Evolutionary conservation across 2,888 invertebrate species (phyloP), one percentile per base, ranked within the genome.

Genomic region (Synanthedon myopaeformis): DNA sequence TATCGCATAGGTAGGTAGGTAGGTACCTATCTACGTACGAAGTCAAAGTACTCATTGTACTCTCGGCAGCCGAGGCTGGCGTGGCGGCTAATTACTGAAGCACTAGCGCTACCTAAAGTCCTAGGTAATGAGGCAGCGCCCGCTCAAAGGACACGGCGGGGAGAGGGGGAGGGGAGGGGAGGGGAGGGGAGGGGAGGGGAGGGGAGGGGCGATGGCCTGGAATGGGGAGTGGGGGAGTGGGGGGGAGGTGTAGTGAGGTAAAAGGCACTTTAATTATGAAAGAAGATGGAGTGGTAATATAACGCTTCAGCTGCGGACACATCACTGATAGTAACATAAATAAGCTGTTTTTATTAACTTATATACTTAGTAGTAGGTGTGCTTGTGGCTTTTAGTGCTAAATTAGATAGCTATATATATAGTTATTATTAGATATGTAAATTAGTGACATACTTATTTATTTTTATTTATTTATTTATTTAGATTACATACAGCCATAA

Each of bases 181-280:
- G 56, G 58, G 61, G 57, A 54, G 58, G 61, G 61, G 61, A 60
- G 61, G n/a, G 55, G 23, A 1, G 23, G 1, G 54, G 58, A 55
- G 56, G 58, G 61, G 57, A 54, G 64, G 62, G n/a, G n/a, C n/a
- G n/a, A 42, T 28, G 54, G 45, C 11, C 49, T 51, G 52, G 56
- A 14, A 52, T 51, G 57, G 59, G 59, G 50, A 41, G 49, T 57
- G 53, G 53, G 56, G 55, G 23, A 1, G 23, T 5, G 54, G 58
- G 55, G 56, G 58, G 61, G 57, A 54, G 64, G 62, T 62, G 59
- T 57, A 62, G 35, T 59, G 72, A 69, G 73, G 76, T 77, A 71
- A 75, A 78, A 78, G 79, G 78, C 79, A 79, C 77, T 81, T 76
- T 82, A 84, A 85, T 85, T 84, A 85, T 83, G 82, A 82, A 83